phyloP scores from a whole-genome alignment of 2,113 vertebrate species.

The Rhinoderma darwinii region DNA sequence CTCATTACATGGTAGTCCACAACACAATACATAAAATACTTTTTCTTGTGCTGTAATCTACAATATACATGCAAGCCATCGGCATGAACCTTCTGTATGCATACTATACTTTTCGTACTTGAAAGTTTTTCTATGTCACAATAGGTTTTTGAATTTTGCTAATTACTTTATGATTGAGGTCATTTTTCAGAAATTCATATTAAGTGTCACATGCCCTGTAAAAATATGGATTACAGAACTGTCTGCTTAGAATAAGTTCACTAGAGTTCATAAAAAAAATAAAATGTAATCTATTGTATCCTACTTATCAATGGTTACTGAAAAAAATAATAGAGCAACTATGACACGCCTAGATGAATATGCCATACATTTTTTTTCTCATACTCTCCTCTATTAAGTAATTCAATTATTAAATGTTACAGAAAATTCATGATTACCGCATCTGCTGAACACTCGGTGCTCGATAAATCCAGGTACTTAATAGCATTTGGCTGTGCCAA shows the following conservation, averaged over 20 bases:
- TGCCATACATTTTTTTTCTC: not conserved
- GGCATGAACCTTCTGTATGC: not conserved
- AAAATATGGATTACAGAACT: too few species aligned
- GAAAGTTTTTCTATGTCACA: not conserved
- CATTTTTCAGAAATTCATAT: not conserved
- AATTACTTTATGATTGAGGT: not conserved
- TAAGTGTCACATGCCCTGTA: too few species aligned
- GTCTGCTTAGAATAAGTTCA: not conserved
- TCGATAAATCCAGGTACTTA: slow-evolving; percentile 88
- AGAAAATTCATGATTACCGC: slow-evolving; percentile 76
- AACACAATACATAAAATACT: not conserved
- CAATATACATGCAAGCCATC: not conserved
- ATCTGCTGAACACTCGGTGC: slow-evolving; percentile 89
- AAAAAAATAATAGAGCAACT: not conserved
- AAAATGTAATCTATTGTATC: too few species aligned
- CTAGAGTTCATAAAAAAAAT: too few species aligned
- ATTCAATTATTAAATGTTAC: not conserved
- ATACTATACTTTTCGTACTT: not conserved
- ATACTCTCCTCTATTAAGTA: not conserved
- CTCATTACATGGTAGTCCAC: not conserved
- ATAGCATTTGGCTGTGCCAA: slow-evolving; percentile 88
- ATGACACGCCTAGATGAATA: not conserved
- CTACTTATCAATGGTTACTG: too few species aligned
- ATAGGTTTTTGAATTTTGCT: not conserved
- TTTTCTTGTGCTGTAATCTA: too few species aligned